phyloP scores from a whole-genome alignment of 2,888 invertebrate genomes.

The Oscheius sp. region DNA sequence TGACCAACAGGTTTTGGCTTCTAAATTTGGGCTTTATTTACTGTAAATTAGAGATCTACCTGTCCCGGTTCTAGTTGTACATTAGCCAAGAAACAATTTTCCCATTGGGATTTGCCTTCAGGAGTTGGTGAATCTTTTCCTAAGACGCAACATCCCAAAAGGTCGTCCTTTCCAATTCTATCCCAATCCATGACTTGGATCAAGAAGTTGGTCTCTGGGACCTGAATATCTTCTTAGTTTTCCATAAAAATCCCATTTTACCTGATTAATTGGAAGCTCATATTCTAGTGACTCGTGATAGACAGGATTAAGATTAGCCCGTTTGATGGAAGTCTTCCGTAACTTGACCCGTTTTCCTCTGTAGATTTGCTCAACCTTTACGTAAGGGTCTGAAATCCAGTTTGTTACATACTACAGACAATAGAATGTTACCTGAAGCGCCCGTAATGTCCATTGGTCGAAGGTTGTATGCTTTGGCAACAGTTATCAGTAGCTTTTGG shows the following conservation, averaged over 20 bases:
- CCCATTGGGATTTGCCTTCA: slow-evolving; percentile 71
- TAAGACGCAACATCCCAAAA: slow-evolving; percentile 82
- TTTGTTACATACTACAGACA: neutral
- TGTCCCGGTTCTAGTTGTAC: slow-evolving; percentile 31
- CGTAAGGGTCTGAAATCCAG: slow-evolving; percentile 85
- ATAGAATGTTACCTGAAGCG: slow-evolving; percentile 82
- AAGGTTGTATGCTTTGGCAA: slow-evolving; percentile 90
- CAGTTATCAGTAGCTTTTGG: slow-evolving; percentile 87
- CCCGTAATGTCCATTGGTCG: slow-evolving; percentile 94
- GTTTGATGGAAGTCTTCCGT: slow-evolving; percentile 88
- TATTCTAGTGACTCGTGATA: slow-evolving; percentile 94
- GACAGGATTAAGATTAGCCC: slow-evolving; percentile 63
- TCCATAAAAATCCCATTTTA: slow-evolving; percentile 69
- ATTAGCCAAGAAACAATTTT: slow-evolving; percentile 61
- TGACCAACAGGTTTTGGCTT: slow-evolving; percentile 65
- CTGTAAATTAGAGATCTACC: neutral
- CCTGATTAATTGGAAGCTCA: slow-evolving; percentile 86
- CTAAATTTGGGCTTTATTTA: slow-evolving; percentile 33
- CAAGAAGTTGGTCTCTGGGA: slow-evolving; percentile 84
- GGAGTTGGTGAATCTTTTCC: slow-evolving; percentile 67
- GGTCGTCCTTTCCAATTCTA: slow-evolving; percentile 87
- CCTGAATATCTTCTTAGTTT: slow-evolving; percentile 76
- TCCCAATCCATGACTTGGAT: slow-evolving; percentile 90
- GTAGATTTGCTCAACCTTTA: slow-evolving; percentile 88
- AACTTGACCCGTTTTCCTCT: slow-evolving; percentile 90